phyloP scores from a whole-genome alignment of 2,888 invertebrate genomes.

The Zhuqinia jingwanae region DNA sequence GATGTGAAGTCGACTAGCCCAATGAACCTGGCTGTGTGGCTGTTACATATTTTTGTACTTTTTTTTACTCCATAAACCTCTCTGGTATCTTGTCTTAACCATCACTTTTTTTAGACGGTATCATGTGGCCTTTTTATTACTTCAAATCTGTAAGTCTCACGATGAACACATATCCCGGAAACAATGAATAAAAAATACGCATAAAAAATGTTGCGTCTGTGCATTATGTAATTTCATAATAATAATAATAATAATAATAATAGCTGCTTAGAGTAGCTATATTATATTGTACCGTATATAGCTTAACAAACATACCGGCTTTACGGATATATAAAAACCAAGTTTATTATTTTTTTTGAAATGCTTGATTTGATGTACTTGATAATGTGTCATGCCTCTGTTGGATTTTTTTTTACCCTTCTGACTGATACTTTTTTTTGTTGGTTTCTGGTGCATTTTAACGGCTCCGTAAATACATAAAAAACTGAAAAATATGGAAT shows the following conservation, averaged over 20 bases:
- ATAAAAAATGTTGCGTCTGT: neutral
- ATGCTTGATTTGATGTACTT: neutral
- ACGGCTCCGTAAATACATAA: conserved; percentile 14
- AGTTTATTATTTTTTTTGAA: too few species aligned
- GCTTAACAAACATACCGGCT: too few species aligned
- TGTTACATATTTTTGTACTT: neutral
- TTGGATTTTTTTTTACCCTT: neutral
- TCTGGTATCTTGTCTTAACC: conserved; percentile 31
- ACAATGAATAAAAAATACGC: conserved; percentile 16
- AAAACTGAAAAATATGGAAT: conserved; percentile 11
- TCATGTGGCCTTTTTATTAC: conserved; percentile 46
- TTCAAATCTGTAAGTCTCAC: conserved; percentile 36
- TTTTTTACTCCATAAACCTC: neutral
- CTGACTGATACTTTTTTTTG: neutral
- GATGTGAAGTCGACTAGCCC: neutral
- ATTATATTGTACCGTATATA: too few species aligned
- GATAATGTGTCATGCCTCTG: conserved; percentile 45
- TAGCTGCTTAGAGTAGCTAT: neutral
- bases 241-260: neutral
- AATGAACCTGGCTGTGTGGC: neutral
- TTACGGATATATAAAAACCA: too few species aligned
- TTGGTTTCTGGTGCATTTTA: conserved; percentile 9
- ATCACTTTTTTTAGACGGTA: conserved; percentile 19
- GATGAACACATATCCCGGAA: conserved; percentile 47
- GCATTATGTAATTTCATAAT: neutral